A percentile compares a stretch with the other conserved stretches of the same genome.
These are phyloP conservation scores for Hippocampus abdominalis DNA, from an alignment of 2,113 vertebrate species.

Conservation along the genomic window DNA sequence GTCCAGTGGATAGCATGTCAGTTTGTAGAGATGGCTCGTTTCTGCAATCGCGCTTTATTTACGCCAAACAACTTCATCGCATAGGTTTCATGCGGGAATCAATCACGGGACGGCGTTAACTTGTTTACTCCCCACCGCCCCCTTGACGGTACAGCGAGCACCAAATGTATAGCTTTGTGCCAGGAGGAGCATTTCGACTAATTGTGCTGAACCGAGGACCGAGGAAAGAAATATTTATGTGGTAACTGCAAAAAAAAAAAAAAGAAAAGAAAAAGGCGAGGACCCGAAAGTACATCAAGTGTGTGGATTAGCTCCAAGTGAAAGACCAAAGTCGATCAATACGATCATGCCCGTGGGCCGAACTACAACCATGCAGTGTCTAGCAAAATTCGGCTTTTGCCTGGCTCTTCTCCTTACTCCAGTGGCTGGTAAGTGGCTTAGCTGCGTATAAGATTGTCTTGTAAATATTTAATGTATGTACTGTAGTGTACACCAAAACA, in stretches of 20 bases:
- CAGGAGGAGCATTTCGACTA: constrained; percentile 33
- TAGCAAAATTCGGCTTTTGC: constrained; percentile 55
- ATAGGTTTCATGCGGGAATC: constrained; percentile 5
- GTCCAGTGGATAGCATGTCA: constrained; percentile 52
- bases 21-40: constrained; percentile 50
- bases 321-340: constrained; percentile 28
- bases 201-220: constrained; percentile 51
- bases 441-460: constrained; percentile 18
- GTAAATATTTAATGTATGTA: constrained; percentile 32
- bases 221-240: not conserved
- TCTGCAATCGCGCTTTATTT: not conserved
- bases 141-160: not conserved
- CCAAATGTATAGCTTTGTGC: constrained; percentile 37
- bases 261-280: not conserved
- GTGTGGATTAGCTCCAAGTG: constrained; percentile 16
- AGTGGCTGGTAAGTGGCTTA: constrained; percentile 60
- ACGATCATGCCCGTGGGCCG: constrained; percentile 43
- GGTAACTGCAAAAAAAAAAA: not conserved
- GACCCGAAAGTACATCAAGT: constrained; percentile 12
- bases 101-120: constrained; percentile 6
- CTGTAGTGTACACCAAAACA: not conserved
- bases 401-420: constrained; percentile 59
- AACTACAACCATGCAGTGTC: constrained; percentile 48
- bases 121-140: not conserved
- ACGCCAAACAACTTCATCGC: constrained; percentile 42